These are phyloP conservation scores for Myiagra hebetior DNA, from an alignment of 2,113 vertebrate species.

Conservation along the genomic window DNA sequence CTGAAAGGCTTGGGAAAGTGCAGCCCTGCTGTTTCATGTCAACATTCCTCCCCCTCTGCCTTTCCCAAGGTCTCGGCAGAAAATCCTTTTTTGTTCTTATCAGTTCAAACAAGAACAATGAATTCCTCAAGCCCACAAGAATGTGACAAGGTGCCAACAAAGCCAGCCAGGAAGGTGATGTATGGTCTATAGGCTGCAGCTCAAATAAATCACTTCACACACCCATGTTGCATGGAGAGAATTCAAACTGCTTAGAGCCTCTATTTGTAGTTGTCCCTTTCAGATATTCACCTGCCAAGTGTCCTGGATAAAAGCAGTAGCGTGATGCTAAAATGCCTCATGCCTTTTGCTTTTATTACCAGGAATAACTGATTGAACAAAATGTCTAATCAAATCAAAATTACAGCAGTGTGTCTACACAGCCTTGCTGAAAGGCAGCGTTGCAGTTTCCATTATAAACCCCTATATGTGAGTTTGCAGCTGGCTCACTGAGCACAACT, in stretches of 20 bases:
- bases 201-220: conserved; percentile 77
- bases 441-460: conserved; percentile 23
- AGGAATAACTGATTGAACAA: background rate
- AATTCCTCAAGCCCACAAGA: conserved; percentile 78
- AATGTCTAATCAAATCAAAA: background rate
- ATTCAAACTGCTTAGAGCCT: conserved; percentile 27
- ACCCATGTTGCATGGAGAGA: conserved; percentile 49
- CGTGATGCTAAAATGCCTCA: background rate
- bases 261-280: background rate
- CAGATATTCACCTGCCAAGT: conserved; percentile 48
- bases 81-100: conserved; percentile 82
- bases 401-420: background rate
- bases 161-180: conserved; percentile 82
- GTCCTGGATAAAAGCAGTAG: background rate
- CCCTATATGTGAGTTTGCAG: background rate
- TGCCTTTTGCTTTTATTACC: background rate
- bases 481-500: background rate
- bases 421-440: background rate
- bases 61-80: conserved; percentile 78
- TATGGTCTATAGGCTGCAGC: conserved; percentile 71
- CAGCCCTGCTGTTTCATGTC: conserved; percentile 59
- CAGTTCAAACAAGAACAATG: conserved; percentile 85
- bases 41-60: conserved; percentile 69
- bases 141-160: conserved; percentile 85
- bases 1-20: conserved; percentile 67